Percentiles rank a stretch among this genome's conserved stretches.
These are phyloP conservation scores for Pimephales promelas DNA, from an alignment of 2,113 vertebrate genomes.

Conservation along the genomic window DNA sequence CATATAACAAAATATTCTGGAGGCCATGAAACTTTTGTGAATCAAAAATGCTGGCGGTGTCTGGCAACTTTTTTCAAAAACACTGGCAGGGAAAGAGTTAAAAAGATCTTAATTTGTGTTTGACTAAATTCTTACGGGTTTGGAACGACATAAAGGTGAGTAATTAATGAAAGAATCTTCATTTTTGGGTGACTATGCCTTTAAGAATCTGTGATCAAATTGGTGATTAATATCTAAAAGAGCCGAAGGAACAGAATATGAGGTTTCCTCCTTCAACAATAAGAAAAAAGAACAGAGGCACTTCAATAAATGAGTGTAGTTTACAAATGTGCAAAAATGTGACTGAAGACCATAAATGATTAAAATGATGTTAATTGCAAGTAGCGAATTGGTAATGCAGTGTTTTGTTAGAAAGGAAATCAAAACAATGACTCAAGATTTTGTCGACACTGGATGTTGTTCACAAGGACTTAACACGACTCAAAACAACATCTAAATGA, in stretches of 20 bases:
- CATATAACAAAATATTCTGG: no score
- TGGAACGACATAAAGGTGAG: no score
- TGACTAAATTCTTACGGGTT: no score
- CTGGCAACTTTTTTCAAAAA: no score
- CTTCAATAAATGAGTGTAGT: neutral
- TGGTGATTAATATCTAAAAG: neutral
- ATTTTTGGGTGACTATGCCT: neutral
- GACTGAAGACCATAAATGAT: neutral
- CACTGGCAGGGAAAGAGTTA: no score
- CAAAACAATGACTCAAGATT: no score
- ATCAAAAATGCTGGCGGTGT: no score
- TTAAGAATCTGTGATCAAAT: neutral
- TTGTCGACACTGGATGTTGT: neutral
- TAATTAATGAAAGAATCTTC: no score
- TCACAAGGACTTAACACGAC: neutral
- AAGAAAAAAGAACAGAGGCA: neutral
- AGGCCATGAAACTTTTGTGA: no score
- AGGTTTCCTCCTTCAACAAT: neutral
- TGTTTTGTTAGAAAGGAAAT: neutral
- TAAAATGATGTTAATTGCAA: neutral
- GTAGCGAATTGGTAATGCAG: neutral
- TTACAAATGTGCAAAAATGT: neutral
- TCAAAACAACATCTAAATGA: neutral
- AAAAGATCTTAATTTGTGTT: no score
- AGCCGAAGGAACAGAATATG: neutral